Evolutionary conservation across 2,113 vertebrate species (phyloP).

Genomic region (human (Homo sapiens)): GRCh38 chr22:44119001-44119500

Average conservation of each 20-base stretch:
- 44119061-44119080: conserved; percentile 95
- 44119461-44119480: accelerated
- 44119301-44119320: neutral
- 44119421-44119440: too few relatives aligned
- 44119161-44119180: neutral
- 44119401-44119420: too few relatives aligned
- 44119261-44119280: neutral
- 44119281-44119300: neutral
- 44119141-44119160: conserved; percentile 82
- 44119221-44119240: accelerated
- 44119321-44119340: accelerated
- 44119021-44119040: conserved; percentile 82
- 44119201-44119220: accelerated
- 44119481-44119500: accelerated
- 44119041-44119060: conserved; percentile 97
- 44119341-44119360: accelerated
- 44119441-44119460: neutral
- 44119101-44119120: conserved; percentile 98
- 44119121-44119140: conserved; percentile 97
- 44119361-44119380: neutral
- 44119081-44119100: conserved; percentile 97
- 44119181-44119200: neutral
- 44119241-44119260: accelerated
- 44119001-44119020: neutral
- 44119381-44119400: accelerated